Evolutionary conservation across 2,113 vertebrate genomes (phyloP).

Genomic region (Setophaga kirtlandii): DNA sequence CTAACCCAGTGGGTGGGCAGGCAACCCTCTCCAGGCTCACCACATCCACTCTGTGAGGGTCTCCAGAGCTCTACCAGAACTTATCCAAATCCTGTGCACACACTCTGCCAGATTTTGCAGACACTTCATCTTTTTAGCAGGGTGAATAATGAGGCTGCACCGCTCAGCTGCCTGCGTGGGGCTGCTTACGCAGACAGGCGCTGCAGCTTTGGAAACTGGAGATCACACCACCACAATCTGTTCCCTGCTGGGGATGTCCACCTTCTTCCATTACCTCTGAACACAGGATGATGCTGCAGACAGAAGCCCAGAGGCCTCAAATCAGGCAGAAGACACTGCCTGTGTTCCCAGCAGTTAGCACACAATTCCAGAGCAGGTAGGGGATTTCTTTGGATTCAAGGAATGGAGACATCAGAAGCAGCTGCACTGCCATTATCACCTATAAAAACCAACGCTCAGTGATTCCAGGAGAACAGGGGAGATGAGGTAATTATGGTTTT

Average conservation of each 20-base stretch:
- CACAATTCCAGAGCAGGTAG: background rate
- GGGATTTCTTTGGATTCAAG: background rate
- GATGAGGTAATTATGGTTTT: conserved; percentile 23
- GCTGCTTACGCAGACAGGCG: background rate
- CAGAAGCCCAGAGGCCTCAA: background rate
- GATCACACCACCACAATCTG: background rate
- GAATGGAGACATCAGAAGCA: background rate
- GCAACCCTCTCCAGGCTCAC: background rate
- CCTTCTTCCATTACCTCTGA: background rate
- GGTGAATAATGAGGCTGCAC: conserved; percentile 3
- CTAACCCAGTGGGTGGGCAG: background rate
- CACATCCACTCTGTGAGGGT: background rate
- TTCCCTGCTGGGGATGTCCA: background rate
- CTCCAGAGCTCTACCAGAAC: background rate
- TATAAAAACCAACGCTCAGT: background rate
- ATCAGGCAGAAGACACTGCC: background rate
- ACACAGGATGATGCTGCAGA: background rate
- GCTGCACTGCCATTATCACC: background rate
- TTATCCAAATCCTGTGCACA: background rate
- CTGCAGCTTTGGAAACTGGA: background rate
- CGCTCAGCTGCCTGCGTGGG: background rate
- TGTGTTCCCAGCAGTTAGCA: background rate
- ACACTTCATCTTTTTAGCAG: background rate
- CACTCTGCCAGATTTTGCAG: conserved; percentile 16
- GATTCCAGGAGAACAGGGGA: conserved; percentile 1